Base-by-base conservation (phyloP, 2,888 invertebrate genomes). In the Apantesis nais region DNA sequence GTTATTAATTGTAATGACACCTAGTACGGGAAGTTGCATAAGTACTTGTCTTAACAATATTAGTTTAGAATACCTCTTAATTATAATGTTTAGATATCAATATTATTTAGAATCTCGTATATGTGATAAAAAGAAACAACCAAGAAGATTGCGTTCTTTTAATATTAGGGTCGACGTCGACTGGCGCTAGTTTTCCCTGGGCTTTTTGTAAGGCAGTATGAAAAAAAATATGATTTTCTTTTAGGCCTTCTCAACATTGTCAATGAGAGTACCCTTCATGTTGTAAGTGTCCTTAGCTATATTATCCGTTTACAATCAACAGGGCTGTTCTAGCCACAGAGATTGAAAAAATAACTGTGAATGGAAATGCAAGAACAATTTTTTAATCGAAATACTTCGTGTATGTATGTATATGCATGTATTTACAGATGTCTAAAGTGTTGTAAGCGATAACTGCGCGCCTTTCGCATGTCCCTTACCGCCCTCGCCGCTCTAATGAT, bases 401-500 rank as follows among this genome's bases (percentile, higher is more conserved):
- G 5, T 11, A 55, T 48, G 31, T 66, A 29, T 29, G 37, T 66
- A 25, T 37, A 25, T 66, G n/a, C 4, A 67, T 31, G 37, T 25
- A 25, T 55, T n/a, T 34, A 62, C 44, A 19, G 31, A 44, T 61
- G 41, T 61, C 22, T 60, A 31, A 16, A 62, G 62, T 67, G 52
- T 44, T 78, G 77, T 71, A 74, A 72, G 69, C 74, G 74, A 83
- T 78, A 79, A 77, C 74, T 78, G 75, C 79, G 76, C 76, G 81
- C 83, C 78, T 79, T 84, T 80, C 78, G 82, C 82, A 80, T 80
- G 76, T 75, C 80, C 80, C 82, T 76, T 74, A 73, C 72, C 75
- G 75, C 77, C 76, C 71, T 82, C 78, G 84, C 75, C 78, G 77
- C 84, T 86, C 88, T 93, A 93, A 93, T 91, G 93, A 93, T 90